Evolutionary conservation across 1,140 invertebrate species (phyloP).

Genomic region (Magallana gigas): DNA sequence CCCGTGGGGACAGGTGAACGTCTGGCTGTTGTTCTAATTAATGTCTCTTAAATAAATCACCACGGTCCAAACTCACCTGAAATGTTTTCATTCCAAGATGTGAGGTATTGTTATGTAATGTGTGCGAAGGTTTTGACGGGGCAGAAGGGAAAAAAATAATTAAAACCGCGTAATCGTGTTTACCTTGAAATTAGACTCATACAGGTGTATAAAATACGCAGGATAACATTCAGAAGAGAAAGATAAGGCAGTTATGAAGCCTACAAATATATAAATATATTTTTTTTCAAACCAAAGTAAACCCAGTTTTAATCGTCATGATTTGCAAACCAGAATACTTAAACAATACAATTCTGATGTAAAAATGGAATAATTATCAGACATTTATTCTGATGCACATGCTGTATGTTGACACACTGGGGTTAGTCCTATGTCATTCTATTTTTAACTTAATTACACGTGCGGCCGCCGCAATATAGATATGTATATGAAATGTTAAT

Average conservation of each 20-base stretch:
- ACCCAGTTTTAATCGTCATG: too few species aligned
- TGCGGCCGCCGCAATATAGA: background rate
- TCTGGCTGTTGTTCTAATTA: background rate
- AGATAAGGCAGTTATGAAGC: background rate
- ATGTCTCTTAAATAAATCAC: background rate
- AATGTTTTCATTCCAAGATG: background rate
- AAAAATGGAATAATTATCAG: background rate
- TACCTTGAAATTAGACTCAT: slow-evolving; percentile 16
- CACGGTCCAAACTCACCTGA: background rate
- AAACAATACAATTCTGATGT: background rate
- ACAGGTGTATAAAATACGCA: background rate
- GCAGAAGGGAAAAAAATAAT: background rate
- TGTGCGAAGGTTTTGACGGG: background rate
- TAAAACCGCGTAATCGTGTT: background rate
- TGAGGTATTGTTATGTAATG: background rate
- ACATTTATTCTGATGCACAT: background rate
- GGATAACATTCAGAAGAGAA: background rate
- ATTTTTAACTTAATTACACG: slow-evolving; percentile 21
- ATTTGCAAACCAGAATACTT: background rate
- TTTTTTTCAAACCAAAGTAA: background rate
- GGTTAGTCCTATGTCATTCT: slow-evolving; percentile 1
- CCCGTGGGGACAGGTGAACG: slow-evolving; percentile 14
- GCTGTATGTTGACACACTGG: background rate
- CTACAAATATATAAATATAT: background rate
- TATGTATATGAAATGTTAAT: background rate